phyloP scores from a whole-genome alignment of 2,113 vertebrate species.

The Steatornis caripensis region DNA sequence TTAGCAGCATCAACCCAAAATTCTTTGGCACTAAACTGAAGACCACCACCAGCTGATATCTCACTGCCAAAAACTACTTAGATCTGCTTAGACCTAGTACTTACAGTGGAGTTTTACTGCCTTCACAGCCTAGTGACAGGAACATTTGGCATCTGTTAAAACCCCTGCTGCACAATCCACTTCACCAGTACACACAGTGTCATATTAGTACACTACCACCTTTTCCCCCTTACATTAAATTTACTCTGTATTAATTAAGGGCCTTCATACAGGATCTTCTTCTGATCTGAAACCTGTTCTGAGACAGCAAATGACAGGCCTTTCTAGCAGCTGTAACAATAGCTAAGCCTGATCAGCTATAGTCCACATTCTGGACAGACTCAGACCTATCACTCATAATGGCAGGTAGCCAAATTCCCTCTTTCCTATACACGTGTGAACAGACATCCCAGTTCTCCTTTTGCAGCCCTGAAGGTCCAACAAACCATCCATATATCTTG shows the following conservation, averaged over 20 bases:
- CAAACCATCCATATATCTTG: not conserved
- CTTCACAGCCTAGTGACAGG: not conserved
- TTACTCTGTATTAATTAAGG: not conserved
- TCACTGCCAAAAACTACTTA: not conserved
- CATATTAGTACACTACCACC: no score
- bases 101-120: not conserved
- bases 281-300: not conserved
- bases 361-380: not conserved
- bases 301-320: not conserved
- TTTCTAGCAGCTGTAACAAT: not conserved
- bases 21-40: not conserved
- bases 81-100: not conserved
- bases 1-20: not conserved
- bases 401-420: not conserved
- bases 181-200: not conserved
- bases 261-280: not conserved
- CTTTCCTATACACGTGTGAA: accelerated
- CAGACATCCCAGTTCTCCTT: not conserved
- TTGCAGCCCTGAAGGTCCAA: not conserved
- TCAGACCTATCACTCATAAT: not conserved
- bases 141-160: not conserved
- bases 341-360: not conserved
- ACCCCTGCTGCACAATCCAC: not conserved
- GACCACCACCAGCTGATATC: not conserved
- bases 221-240: not conserved